A percentile compares a stretch with the other conserved stretches of the same genome.
Conservation (phyloP, 2,888 invertebrate species). For the Chironomus riparius region DNA sequence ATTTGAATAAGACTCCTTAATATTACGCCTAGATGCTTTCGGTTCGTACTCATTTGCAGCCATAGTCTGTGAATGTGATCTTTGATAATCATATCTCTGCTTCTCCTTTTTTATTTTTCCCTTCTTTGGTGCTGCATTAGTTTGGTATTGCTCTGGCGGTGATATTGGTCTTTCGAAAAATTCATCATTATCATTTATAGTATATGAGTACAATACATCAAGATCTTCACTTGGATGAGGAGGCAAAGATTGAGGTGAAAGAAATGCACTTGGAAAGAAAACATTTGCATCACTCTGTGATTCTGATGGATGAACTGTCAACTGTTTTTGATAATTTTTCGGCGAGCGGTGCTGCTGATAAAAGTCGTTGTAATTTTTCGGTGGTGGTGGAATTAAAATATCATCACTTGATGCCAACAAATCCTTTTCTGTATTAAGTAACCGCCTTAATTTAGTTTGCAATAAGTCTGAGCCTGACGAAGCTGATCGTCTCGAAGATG, state of each 20-base stretch:
- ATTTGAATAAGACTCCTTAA: slow-evolving; percentile 29
- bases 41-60: slow-evolving; percentile 43
- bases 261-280: slow-evolving; percentile 37
- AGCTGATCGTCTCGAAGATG: slow-evolving; percentile 44
- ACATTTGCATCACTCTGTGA: slow-evolving; percentile 33
- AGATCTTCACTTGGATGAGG: slow-evolving; percentile 35
- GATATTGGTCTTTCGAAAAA: slow-evolving; percentile 50
- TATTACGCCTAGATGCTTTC: not conserved
- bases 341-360: slow-evolving; percentile 41
- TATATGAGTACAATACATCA: slow-evolving; percentile 36
- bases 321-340: slow-evolving; percentile 30
- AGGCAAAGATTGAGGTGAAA: slow-evolving; percentile 38
- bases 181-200: slow-evolving; percentile 36
- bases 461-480: slow-evolving; percentile 52
- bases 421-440: slow-evolving; percentile 50
- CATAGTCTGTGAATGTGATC: slow-evolving; percentile 54
- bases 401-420: slow-evolving; percentile 20
- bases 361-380: slow-evolving; percentile 20
- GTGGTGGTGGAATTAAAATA: slow-evolving; percentile 18
- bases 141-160: slow-evolving; percentile 63
- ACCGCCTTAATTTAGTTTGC: slow-evolving; percentile 66
- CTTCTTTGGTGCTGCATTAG: slow-evolving; percentile 30
- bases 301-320: slow-evolving; percentile 32
- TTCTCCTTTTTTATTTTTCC: slow-evolving; percentile 27
- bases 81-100: slow-evolving; percentile 40